These are phyloP conservation scores for Urophycis tenuis DNA, from an alignment of 2,797 vertebrate genomes.

Conservation along the genomic window DNA sequence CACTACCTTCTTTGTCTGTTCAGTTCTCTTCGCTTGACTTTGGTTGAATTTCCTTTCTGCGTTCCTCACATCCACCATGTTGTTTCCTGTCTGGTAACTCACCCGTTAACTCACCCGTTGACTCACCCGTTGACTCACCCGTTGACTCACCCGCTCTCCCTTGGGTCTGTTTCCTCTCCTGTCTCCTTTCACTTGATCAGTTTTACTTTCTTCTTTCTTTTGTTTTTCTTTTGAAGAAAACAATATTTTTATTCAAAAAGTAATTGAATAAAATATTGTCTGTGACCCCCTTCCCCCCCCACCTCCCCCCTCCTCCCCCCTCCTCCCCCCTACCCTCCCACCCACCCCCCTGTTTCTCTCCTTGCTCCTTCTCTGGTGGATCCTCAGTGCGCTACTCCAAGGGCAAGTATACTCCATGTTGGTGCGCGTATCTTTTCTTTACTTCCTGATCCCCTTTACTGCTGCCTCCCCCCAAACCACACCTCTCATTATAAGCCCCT, in stretches of 20 bases:
- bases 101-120: too few species aligned
- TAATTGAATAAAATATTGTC: constrained; percentile 99
- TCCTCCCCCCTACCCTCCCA: constrained; percentile 79
- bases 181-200: background rate
- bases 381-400: constrained; percentile 92
- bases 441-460: constrained; percentile 62
- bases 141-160: too few species aligned
- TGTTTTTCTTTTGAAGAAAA: constrained; percentile 84
- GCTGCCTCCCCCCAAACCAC: constrained; percentile 59
- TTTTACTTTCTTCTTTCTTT: constrained; percentile 37
- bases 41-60: background rate
- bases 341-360: constrained; percentile 93
- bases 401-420: constrained; percentile 99
- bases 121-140: too few species aligned
- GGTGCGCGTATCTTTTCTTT: constrained; percentile 84
- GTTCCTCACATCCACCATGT: constrained; percentile 22
- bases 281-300: constrained; percentile 81
- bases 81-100: constrained; percentile 57
- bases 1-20: constrained; percentile 36
- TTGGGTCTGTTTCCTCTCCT: constrained; percentile 47
- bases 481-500: constrained; percentile 57
- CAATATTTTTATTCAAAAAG: constrained; percentile 99
- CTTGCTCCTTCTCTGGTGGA: constrained; percentile 99
- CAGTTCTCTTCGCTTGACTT: background rate
- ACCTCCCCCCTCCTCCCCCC: constrained; percentile 78